Conservation (phyloP, 2,888 invertebrate genomes). For the Oxycera nigricornis region DNA sequence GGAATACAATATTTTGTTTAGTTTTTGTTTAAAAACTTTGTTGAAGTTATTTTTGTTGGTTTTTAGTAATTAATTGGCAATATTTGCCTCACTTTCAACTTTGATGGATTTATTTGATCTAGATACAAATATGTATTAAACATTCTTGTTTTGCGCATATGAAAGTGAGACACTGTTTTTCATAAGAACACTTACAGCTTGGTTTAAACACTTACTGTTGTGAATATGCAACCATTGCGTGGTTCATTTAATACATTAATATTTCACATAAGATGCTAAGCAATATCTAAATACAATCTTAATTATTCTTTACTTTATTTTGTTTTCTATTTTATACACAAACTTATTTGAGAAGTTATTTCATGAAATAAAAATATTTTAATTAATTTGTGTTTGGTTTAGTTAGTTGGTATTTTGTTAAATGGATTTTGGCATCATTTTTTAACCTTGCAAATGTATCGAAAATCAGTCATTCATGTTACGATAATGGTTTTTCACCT, state of each 20-base stretch:
- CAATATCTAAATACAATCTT: conserved; percentile 27
- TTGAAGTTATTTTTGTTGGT: neutral
- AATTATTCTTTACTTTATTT: neutral
- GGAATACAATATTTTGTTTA: neutral
- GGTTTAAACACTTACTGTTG: neutral
- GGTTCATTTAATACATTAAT: neutral
- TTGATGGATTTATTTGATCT: neutral
- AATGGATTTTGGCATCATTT: conserved; percentile 32
- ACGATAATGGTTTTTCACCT: neutral
- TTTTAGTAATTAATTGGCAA: conserved; percentile 25
- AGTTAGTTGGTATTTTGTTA: conserved; percentile 2
- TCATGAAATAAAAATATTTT: conserved; percentile 33
- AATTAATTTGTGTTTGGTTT: neutral
- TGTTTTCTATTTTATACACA: conserved; percentile 7
- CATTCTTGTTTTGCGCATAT: neutral
- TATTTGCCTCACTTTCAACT: conserved; percentile 1
- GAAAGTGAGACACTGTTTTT: conserved; percentile 15
- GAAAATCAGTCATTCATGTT: conserved; percentile 32
- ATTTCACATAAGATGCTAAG: conserved; percentile 1
- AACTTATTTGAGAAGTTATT: neutral
- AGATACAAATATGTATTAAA: neutral
- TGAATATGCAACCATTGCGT: neutral
- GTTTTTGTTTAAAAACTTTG: neutral
- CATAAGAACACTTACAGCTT: conserved; percentile 13
- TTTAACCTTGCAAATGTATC: conserved; percentile 18